Evolutionary conservation across 2,797 vertebrate species (phyloP).

Genomic region (Schizopygopsis pylzovi): DNA sequence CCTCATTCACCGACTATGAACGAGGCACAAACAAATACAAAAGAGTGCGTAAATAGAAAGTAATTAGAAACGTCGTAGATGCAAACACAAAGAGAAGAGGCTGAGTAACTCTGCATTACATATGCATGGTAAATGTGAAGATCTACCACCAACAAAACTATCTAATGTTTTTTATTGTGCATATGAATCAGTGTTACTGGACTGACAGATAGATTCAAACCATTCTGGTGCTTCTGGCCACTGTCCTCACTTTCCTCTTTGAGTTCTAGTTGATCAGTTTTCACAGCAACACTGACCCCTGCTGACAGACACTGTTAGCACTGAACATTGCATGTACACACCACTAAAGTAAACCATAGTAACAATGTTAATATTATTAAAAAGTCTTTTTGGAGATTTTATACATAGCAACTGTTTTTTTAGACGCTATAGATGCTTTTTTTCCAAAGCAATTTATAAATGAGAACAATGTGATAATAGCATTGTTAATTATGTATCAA

Average conservation of each 20-base stretch:
- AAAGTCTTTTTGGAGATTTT: background rate
- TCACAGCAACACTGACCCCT: slow-evolving; percentile 62
- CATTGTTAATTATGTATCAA: background rate
- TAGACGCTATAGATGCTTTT: background rate
- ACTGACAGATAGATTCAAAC: background rate
- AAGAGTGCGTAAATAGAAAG: slow-evolving; percentile 7
- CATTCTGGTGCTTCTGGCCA: slow-evolving; percentile 28
- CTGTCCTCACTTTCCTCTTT: slow-evolving; percentile 13
- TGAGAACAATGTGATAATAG: background rate
- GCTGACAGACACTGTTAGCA: slow-evolving; percentile 36
- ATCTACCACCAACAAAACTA: background rate
- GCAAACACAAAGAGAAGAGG: background rate
- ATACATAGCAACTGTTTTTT: background rate
- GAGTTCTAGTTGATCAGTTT: background rate
- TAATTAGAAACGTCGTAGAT: background rate
- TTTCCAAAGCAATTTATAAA: background rate
- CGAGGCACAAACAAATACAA: slow-evolving; percentile 48
- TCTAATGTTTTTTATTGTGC: background rate
- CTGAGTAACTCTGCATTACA: background rate
- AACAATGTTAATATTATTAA: background rate
- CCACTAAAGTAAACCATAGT: background rate
- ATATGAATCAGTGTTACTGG: background rate
- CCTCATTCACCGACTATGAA: slow-evolving; percentile 47
- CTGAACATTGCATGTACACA: background rate
- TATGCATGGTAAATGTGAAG: background rate